phyloP scores from a whole-genome alignment of 2,888 invertebrate genomes.

The Cataglyphis albicans region DNA sequence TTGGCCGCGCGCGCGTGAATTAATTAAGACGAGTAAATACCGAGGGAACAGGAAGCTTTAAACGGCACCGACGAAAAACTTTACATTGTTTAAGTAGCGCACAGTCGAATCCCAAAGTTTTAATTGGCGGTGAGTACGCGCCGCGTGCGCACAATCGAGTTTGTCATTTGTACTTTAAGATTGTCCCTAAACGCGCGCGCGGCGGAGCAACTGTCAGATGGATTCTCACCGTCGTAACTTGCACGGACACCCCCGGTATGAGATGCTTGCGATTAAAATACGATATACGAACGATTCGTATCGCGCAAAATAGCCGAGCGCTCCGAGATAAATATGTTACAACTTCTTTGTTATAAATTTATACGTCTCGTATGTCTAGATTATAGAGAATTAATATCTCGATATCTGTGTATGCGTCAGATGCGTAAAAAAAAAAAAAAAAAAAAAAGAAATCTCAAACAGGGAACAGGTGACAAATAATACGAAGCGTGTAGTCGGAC shows the following conservation, averaged over 20 bases:
- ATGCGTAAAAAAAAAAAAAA: background rate
- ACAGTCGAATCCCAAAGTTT: constrained; percentile 49
- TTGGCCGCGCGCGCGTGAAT: constrained; percentile 38
- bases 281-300: too few relatives aligned
- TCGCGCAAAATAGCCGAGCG: background rate
- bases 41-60: constrained; percentile 48
- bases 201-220: constrained; percentile 2
- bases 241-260: too few relatives aligned
- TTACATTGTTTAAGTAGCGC: constrained; percentile 57
- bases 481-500: background rate
- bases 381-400: background rate
- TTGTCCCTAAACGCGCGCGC: constrained; percentile 39
- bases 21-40: constrained; percentile 57
- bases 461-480: background rate
- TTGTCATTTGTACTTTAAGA: constrained; percentile 50
- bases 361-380: background rate
- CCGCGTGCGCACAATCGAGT: constrained; percentile 42
- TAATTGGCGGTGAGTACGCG: constrained; percentile 54
- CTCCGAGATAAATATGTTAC: background rate
- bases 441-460: too few relatives aligned
- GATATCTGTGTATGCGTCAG: too few relatives aligned
- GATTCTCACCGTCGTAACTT: constrained; percentile 21
- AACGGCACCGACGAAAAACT: constrained; percentile 52
- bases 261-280: background rate
- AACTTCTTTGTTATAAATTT: background rate